Evolutionary conservation across 1,140 invertebrate genomes (phyloP).

Genomic region (Maconellicoccus hirsutus): DNA sequence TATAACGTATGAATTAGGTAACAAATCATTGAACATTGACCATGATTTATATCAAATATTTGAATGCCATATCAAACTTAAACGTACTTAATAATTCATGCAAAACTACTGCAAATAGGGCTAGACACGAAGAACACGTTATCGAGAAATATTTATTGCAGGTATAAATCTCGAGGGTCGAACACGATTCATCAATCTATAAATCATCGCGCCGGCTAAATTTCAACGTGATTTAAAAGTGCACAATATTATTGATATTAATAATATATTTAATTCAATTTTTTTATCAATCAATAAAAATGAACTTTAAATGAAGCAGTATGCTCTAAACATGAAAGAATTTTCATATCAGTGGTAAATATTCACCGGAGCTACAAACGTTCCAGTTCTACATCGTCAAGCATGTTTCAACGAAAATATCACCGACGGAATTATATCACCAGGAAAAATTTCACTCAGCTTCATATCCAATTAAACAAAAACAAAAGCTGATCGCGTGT

Average conservation of each 20-base stretch:
- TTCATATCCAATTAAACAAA: no score
- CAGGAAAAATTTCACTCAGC: no score
- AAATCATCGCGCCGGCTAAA: background rate
- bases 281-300: no score
- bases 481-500: no score
- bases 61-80: slow-evolving; percentile 4
- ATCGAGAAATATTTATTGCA: slow-evolving; percentile 9
- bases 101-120: slow-evolving; percentile 7
- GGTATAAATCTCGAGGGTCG: slow-evolving; percentile 7
- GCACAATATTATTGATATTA: background rate
- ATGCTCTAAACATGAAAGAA: no score
- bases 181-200: background rate
- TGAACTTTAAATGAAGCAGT: no score
- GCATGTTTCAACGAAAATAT: no score
- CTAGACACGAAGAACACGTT: slow-evolving; percentile 7
- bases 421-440: no score
- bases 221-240: background rate
- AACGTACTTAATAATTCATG: slow-evolving; percentile 4
- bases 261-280: no score
- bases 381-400: no score
- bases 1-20: background rate
- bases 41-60: slow-evolving; percentile 10
- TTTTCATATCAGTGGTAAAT: no score
- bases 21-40: slow-evolving; percentile 4
- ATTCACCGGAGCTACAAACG: no score